phyloP scores from a whole-genome alignment of 2,888 invertebrate genomes.

The Monopis laevigella region DNA sequence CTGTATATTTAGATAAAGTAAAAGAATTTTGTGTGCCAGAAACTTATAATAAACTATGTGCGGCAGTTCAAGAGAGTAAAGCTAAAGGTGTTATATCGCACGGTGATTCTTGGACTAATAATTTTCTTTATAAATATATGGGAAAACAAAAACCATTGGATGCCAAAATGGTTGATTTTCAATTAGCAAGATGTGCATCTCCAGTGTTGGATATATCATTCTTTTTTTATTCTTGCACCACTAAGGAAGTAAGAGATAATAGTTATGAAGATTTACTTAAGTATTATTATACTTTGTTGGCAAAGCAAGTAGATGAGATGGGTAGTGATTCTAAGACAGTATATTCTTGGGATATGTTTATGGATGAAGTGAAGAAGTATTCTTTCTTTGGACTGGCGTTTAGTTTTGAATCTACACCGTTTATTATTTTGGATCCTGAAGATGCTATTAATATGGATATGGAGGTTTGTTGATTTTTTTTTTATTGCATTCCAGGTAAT shows the following conservation, averaged over 20 bases:
- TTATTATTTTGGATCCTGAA: slow-evolving; percentile 63
- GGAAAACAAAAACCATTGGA: slow-evolving; percentile 31
- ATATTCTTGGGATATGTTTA: slow-evolving; percentile 58
- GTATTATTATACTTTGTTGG: slow-evolving; percentile 68
- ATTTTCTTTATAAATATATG: slow-evolving; percentile 68
- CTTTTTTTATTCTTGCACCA: slow-evolving; percentile 71
- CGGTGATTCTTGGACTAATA: slow-evolving; percentile 81
- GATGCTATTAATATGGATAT: slow-evolving; percentile 69
- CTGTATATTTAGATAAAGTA: slow-evolving; percentile 65
- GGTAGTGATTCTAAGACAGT: slow-evolving; percentile 67
- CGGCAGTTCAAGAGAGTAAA: slow-evolving; percentile 35
- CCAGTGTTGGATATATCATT: slow-evolving; percentile 64
- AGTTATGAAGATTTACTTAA: slow-evolving; percentile 69
- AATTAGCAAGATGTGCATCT: slow-evolving; percentile 67
- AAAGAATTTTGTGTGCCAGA: slow-evolving; percentile 62
- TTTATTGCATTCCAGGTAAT: too few relatives aligned
- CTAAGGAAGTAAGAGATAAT: slow-evolving; percentile 59
- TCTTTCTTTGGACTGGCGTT: slow-evolving; percentile 68
- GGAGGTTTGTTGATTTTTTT: slow-evolving; percentile 33
- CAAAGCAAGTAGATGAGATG: slow-evolving; percentile 59
- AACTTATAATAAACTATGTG: slow-evolving; percentile 54
- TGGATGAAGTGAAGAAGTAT: slow-evolving; percentile 64
- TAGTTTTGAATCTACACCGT: slow-evolving; percentile 68
- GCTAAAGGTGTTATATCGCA: slow-evolving; percentile 71
- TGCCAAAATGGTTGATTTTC: slow-evolving; percentile 75